Evolutionary conservation across 1,140 invertebrate species (phyloP), one percentile per base, ranked within the genome.

Genomic region (Phthorimaea operculella): DNA sequence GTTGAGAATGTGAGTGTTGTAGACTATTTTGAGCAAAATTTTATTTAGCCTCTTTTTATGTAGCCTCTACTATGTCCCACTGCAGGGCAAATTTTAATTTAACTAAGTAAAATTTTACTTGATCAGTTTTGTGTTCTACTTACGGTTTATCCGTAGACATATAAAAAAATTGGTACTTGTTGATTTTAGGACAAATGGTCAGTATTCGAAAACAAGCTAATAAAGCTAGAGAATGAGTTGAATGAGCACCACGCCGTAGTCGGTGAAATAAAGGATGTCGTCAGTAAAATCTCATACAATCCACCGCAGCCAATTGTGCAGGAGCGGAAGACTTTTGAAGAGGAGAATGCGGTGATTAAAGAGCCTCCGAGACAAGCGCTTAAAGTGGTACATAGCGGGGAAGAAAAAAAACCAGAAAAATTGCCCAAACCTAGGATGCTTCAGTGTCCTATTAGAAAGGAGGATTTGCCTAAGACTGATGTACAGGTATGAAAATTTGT

Each of bases 151-250:
- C n/a, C n/a, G n/a, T n/a, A n/a, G n/a, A n/a, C n/a, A n/a, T n/a
- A n/a, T n/a, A n/a, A n/a, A n/a, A n/a, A n/a, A n/a, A n/a, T n/a
- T n/a, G n/a, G n/a, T n/a, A n/a, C n/a, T n/a, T 42, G 11, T 42
- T 28, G 21, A 28, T 28, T 81, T 64, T 60, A 92, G 90, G 90
- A 88, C 66, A 89, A 91, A 74, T 91, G 89, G 90, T 72, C 90
- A 17, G 86, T 89, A 62, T 90, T 92, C 82, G 90, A 91, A 76
- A 87, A 86, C 45, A 87, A 90, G 70, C 64, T 92, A 45, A 82
- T 87, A 39, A 89, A 90, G 64, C 77, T 92, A 55, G 90, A 92
- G 67, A 87, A 88, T 66, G 89, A 90, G 63, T 74, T 91, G 2
- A 87, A 86, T 57, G 84, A 87, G 58, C 89, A 91, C 62, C 87